Conservation (phyloP, 2,888 invertebrate genomes). For the Noctua pronuba region DNA sequence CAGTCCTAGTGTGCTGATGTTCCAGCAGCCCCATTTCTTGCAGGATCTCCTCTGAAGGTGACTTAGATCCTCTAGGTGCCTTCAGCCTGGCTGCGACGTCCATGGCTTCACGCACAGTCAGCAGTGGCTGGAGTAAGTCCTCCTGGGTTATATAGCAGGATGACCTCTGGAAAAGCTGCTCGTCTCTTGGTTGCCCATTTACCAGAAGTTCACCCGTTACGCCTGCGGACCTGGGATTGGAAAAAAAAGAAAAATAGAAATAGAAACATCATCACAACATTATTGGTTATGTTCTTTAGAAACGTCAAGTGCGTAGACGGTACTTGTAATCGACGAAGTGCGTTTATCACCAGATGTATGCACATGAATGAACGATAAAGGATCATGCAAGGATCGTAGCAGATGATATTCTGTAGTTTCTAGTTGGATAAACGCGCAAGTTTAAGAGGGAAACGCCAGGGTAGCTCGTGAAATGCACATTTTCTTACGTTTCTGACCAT, state of each 20-base stretch:
- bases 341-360: not conserved
- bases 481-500: too few species aligned
- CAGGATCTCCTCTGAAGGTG: conserved; percentile 89
- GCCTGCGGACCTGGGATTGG: conserved; percentile 89
- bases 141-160: conserved; percentile 96
- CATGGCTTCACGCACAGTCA: conserved; percentile 94
- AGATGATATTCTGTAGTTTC: too few species aligned
- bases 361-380: not conserved
- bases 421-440: too few species aligned
- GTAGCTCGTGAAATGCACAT: too few species aligned
- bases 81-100: conserved; percentile 94
- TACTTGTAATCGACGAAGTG: not conserved
- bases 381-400: too few species aligned
- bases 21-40: conserved; percentile 92
- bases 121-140: conserved; percentile 93
- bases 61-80: conserved; percentile 89
- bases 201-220: conserved; percentile 93
- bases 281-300: not conserved
- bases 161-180: conserved; percentile 92
- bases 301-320: not conserved
- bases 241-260: not conserved
- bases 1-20: conserved; percentile 91
- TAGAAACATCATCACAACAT: not conserved
- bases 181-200: conserved; percentile 92
- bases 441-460: too few species aligned